Percentiles rank a stretch among this genome's conserved stretches.
phyloP scores from a whole-genome alignment of 2,113 vertebrate species.

The Sphyrna mokarran region DNA sequence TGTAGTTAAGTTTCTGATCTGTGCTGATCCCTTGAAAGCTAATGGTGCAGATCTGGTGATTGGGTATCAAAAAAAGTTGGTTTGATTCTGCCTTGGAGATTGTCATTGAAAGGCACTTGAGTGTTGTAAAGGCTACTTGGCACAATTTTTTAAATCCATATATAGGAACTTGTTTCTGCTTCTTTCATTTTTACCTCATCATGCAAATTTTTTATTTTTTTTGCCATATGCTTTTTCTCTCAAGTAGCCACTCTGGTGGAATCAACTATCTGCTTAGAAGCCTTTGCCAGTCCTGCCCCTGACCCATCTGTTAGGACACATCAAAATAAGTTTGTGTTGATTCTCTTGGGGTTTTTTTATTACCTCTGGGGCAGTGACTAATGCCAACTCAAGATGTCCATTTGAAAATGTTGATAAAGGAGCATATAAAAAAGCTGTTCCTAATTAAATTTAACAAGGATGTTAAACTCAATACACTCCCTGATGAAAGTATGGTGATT shows the following conservation, averaged over 20 bases:
- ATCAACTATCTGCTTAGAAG: neutral
- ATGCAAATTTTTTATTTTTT: neutral
- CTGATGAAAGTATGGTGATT: no score
- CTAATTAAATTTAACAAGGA: no score
- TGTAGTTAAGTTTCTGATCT: neutral
- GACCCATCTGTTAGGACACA: neutral
- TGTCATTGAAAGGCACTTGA: neutral
- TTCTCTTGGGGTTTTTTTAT: neutral
- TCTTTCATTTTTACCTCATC: neutral
- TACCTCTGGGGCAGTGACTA: neutral
- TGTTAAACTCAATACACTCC: no score
- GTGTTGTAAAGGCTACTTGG: neutral
- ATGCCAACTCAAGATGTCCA: neutral
- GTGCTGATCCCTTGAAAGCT: neutral
- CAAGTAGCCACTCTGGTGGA: neutral
- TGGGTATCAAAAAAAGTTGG: neutral
- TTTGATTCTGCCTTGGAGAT: neutral
- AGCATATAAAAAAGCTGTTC: neutral
- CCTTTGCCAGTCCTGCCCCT: neutral
- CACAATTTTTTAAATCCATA: no score
- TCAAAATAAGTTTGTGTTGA: neutral
- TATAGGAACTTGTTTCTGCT: neutral
- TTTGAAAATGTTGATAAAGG: neutral
- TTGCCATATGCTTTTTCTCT: neutral
- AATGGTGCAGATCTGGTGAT: neutral